phyloP scores from a whole-genome alignment of 2,888 invertebrate species.

The Muschampia plurimacula region DNA sequence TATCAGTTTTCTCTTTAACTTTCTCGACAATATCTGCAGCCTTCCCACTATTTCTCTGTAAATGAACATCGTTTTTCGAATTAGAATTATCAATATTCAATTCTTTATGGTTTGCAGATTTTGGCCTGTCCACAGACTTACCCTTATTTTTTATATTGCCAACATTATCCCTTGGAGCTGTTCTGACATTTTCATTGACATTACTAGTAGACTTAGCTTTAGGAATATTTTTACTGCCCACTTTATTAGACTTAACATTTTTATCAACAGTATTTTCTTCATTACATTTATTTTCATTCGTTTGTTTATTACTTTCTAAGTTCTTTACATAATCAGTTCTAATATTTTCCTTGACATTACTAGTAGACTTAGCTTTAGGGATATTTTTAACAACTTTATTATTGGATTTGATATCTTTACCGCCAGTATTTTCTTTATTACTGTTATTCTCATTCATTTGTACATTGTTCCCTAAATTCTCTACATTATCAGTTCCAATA shows the following conservation, averaged over 20 bases:
- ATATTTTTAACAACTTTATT: not conserved
- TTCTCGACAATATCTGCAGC: not conserved
- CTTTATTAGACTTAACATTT: not conserved
- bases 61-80: conserved; percentile 4
- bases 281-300: not conserved
- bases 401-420: not conserved
- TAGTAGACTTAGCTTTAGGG: conserved; percentile 10
- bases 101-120: not conserved
- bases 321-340: not conserved
- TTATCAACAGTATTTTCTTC: not conserved
- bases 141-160: conserved; percentile 6
- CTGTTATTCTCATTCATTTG: not conserved
- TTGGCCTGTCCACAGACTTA: conserved; percentile 10
- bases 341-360: not conserved
- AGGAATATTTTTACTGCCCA: not conserved
- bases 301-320: not conserved
- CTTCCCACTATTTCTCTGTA: conserved; percentile 10
- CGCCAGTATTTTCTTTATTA: not conserved
- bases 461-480: not conserved
- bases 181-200: not conserved
- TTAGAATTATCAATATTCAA: conserved; percentile 2
- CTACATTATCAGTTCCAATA: not conserved
- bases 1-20: not conserved
- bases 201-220: conserved; percentile 19
- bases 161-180: not conserved